phyloP scores from a whole-genome alignment of 2,888 invertebrate species.

The Spialia ferax region DNA sequence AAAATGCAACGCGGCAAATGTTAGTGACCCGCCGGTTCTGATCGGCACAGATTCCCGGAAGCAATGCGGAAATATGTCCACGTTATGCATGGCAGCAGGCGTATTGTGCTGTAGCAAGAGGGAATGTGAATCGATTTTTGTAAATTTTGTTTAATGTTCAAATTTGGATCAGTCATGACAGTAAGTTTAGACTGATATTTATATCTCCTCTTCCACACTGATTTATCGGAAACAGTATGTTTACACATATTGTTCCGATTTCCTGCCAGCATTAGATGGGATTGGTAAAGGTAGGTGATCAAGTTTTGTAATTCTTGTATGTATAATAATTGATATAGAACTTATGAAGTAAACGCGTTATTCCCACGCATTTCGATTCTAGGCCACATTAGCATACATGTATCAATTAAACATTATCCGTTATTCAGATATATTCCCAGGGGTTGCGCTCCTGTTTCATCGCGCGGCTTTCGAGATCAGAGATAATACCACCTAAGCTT shows the following conservation, averaged over 20 bases:
- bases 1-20: constrained; percentile 13
- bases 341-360: not conserved
- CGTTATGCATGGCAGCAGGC: constrained; percentile 21
- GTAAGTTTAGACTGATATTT: too few species aligned
- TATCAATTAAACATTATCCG: constrained; percentile 23
- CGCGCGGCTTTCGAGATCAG: constrained; percentile 32
- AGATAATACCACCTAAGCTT: constrained; percentile 34
- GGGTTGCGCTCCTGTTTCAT: constrained; percentile 18
- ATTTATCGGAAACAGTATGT: too few species aligned
- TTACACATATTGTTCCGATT: too few species aligned
- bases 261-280: too few species aligned
- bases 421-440: constrained; percentile 9
- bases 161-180: too few species aligned
- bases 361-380: not conserved
- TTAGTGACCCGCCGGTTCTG: not conserved
- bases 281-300: too few species aligned
- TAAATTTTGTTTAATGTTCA: too few species aligned
- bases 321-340: too few species aligned
- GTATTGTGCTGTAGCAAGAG: not conserved
- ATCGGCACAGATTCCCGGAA: constrained; percentile 18
- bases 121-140: not conserved
- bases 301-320: not conserved
- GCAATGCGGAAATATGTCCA: constrained; percentile 23
- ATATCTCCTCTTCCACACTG: too few species aligned
- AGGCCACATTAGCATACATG: constrained; percentile 8